Percentiles rank a stretch among this genome's conserved stretches.
Conservation (phyloP, 2,113 vertebrate genomes). For the Seriola aureovittata region DNA sequence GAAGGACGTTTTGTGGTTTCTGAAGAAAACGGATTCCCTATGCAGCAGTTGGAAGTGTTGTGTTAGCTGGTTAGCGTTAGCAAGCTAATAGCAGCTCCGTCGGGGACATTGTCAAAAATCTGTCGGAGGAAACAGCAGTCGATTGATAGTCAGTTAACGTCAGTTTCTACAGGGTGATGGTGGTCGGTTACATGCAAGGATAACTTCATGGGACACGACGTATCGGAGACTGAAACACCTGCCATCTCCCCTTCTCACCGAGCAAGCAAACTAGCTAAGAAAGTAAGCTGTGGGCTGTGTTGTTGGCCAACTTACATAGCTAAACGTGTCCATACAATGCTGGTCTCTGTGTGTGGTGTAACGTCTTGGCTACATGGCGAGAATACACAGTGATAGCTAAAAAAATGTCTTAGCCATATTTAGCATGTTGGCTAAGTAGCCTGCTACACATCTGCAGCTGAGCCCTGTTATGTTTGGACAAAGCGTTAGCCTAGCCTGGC, state of each 20-base stretch:
- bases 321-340: not conserved
- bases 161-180: not conserved
- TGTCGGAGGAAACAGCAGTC: constrained; percentile 16
- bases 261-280: constrained; percentile 64
- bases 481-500: constrained; percentile 75
- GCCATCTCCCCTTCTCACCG: constrained; percentile 39
- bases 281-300: constrained; percentile 68
- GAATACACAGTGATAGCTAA: not conserved
- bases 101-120: constrained; percentile 49
- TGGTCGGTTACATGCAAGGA: constrained; percentile 12
- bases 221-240: constrained; percentile 63
- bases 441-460: constrained; percentile 1
- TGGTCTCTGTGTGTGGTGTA: not conserved
- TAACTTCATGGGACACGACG: constrained; percentile 59
- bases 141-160: not conserved
- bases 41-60: constrained; percentile 42
- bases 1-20: not conserved
- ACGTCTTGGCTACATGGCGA: not conserved
- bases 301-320: constrained; percentile 29
- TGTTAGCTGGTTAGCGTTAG: constrained; percentile 68
- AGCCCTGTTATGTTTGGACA: constrained; percentile 53
- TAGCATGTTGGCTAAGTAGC: not conserved
- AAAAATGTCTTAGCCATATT: not conserved
- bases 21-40: not conserved
- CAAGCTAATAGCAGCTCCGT: constrained; percentile 59